Evolutionary conservation across 2,888 invertebrate species (phyloP).

Genomic region (Sepiola atlantica): DNA sequence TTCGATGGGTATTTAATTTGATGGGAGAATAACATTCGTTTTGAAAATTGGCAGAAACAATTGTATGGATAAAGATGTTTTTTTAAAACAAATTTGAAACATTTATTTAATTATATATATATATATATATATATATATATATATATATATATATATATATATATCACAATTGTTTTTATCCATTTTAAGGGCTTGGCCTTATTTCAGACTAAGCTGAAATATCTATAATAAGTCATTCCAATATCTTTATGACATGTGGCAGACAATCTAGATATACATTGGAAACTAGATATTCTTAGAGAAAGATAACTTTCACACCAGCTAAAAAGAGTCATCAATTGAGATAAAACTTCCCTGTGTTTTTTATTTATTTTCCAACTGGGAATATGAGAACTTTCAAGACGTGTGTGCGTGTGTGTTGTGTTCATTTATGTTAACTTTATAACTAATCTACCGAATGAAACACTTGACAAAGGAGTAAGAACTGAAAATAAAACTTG

Average conservation of each 20-base stretch:
- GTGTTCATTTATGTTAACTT: background rate
- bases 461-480: background rate
- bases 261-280: background rate
- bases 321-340: background rate
- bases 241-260: background rate
- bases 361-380: background rate
- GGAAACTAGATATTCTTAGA: background rate
- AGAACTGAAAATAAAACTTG: background rate
- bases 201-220: background rate
- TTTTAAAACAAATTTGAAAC: too few species aligned
- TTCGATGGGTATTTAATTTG: too few species aligned
- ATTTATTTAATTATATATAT: too few species aligned
- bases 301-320: slow-evolving; percentile 32
- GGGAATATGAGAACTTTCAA: background rate
- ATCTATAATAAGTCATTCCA: background rate
- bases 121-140: too few species aligned
- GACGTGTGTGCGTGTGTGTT: background rate
- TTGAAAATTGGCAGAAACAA: too few species aligned
- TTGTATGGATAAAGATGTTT: too few species aligned
- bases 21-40: too few species aligned
- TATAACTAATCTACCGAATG: background rate
- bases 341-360: background rate
- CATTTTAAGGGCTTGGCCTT: background rate
- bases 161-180: background rate
- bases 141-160: too few species aligned